Percentiles rank a stretch among this genome's conserved stretches.
Conservation (phyloP, 2,888 invertebrate genomes). For the Harpalus rubripes region DNA sequence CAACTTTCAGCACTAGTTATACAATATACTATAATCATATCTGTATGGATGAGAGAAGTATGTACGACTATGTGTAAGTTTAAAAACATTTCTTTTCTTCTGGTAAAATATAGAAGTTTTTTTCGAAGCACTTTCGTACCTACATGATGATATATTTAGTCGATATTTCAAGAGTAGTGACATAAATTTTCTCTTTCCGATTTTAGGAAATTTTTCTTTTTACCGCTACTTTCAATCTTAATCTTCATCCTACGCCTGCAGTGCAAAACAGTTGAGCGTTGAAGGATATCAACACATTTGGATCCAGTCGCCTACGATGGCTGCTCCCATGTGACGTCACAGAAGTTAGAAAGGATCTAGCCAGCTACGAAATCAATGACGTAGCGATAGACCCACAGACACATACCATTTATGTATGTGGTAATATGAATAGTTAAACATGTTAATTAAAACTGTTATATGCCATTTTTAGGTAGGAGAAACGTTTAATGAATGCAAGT, state of each 20-base stretch:
- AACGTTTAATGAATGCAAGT: too few relatives aligned
- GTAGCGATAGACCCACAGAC: neutral
- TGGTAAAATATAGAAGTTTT: too few relatives aligned
- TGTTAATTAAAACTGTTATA: neutral
- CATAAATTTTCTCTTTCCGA: neutral
- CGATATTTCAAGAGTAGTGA: too few relatives aligned
- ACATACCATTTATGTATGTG: neutral
- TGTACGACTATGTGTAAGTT: too few relatives aligned
- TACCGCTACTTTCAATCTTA: neutral
- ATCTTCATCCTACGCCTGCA: neutral
- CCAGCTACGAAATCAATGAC: neutral
- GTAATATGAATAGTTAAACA: neutral
- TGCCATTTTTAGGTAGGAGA: neutral
- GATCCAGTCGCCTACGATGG: slow-evolving; percentile 1
- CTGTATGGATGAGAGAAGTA: too few relatives aligned
- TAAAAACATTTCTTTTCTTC: too few relatives aligned
- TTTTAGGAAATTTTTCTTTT: neutral
- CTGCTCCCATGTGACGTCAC: neutral
- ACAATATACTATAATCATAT: too few relatives aligned
- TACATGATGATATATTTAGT: too few relatives aligned
- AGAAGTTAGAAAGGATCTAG: neutral
- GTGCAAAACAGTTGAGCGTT: neutral
- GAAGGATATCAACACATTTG: slow-evolving; percentile 1
- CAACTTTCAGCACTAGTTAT: too few relatives aligned
- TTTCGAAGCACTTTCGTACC: too few relatives aligned